Conservation (phyloP, 1,140 invertebrate genomes). For the Drosophila nasuta region DNA sequence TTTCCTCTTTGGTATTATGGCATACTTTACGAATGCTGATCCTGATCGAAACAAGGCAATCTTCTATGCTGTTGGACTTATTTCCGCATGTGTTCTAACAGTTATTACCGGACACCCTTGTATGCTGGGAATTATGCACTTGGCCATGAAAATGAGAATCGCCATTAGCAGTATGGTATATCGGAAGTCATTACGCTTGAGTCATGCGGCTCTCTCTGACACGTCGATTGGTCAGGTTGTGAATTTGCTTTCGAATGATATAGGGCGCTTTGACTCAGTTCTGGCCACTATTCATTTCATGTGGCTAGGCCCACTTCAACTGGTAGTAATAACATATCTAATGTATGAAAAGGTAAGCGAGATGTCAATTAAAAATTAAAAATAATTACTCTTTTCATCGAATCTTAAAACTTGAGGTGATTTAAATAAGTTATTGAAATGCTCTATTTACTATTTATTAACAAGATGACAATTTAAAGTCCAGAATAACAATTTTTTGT, state of each 20-base stretch:
- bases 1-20: conserved; percentile 60
- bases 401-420: too few species aligned
- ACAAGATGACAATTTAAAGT: too few species aligned
- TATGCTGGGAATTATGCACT: conserved; percentile 86
- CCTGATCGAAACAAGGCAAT: conserved; percentile 84
- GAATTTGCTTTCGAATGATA: conserved; percentile 89
- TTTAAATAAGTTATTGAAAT: too few species aligned
- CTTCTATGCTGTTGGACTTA: conserved; percentile 87
- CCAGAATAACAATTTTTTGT: too few species aligned
- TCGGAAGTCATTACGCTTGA: conserved; percentile 88
- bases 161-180: conserved; percentile 89
- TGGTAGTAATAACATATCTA: conserved; percentile 85
- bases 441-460: too few species aligned
- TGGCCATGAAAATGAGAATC: conserved; percentile 80
- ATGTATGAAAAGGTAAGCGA: conserved; percentile 77
- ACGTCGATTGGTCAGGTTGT: conserved; percentile 92
- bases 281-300: conserved; percentile 82
- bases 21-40: conserved; percentile 63
- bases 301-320: conserved; percentile 86
- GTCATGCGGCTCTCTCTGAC: conserved; percentile 88
- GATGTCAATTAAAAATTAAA: neutral
- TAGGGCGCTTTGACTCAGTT: conserved; percentile 82
- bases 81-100: conserved; percentile 85
- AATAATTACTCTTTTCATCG: too few species aligned
- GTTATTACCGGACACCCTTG: conserved; percentile 87